A percentile compares a stretch with the other conserved stretches of the same genome.
phyloP scores from a whole-genome alignment of 2,113 vertebrate species.

The Spea multiplicata region DNA sequence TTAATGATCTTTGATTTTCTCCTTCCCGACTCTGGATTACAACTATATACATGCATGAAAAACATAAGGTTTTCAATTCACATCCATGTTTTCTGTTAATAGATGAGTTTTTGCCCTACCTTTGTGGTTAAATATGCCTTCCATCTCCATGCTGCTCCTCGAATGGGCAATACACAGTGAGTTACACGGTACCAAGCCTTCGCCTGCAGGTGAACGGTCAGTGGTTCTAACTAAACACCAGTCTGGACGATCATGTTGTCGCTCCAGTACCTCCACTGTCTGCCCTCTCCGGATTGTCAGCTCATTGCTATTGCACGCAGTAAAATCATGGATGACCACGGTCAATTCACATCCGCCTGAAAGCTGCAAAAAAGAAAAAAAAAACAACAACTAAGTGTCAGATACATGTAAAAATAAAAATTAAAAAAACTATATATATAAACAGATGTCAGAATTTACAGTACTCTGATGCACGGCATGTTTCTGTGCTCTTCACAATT shows the following conservation, averaged over 20 bases:
- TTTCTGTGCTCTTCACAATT: no score
- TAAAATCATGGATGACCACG: conserved; percentile 95
- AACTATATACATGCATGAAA: no score
- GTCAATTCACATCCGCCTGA: conserved; percentile 97
- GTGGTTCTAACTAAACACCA: conserved; percentile 97
- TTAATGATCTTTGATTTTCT: no score
- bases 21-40: no score
- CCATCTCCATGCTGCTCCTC: conserved; percentile 98
- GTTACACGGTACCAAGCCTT: conserved; percentile 91
- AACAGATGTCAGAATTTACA: no score
- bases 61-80: no score
- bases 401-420: no score
- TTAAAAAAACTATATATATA: no score
- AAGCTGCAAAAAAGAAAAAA: conserved; percentile 66
- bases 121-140: conserved; percentile 99
- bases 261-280: conserved; percentile 94
- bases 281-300: conserved; percentile 91
- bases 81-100: no score
- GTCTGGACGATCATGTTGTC: conserved; percentile 92
- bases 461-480: no score
- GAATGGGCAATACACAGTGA: conserved; percentile 98
- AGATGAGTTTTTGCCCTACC: conserved; percentile 63
- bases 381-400: conserved; percentile 34
- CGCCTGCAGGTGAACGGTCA: conserved; percentile 86
- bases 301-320: conserved; percentile 93